phyloP scores from a whole-genome alignment of 2,888 invertebrate species.

The Halictus quadricinctus region DNA sequence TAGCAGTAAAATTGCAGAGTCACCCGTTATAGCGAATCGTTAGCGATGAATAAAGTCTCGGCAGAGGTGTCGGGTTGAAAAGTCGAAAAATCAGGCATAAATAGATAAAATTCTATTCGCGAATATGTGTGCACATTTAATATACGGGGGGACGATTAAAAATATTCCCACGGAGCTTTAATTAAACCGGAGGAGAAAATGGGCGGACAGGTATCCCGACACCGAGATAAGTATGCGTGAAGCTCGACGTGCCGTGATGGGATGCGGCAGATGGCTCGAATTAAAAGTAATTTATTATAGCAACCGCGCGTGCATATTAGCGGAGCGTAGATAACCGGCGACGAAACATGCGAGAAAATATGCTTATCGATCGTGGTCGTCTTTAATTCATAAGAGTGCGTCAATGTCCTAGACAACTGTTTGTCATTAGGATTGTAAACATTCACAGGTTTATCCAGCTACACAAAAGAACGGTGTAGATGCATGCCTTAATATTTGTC shows the following conservation, averaged over 20 bases:
- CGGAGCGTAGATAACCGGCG: slow-evolving; percentile 26
- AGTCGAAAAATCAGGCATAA: not conserved
- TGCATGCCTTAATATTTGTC: too few relatives aligned
- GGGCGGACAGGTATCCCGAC: slow-evolving; percentile 16
- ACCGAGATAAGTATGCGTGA: slow-evolving; percentile 20
- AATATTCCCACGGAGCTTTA: slow-evolving; percentile 6
- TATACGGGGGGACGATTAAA: slow-evolving; percentile 2
- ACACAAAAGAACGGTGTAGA: too few relatives aligned
- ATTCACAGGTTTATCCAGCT: too few relatives aligned
- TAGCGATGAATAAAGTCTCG: not conserved
- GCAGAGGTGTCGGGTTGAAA: not conserved
- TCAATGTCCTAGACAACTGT: slow-evolving; percentile 1
- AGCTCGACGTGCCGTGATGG: not conserved
- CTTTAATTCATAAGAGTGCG: slow-evolving; percentile 26
- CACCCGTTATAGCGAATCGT: not conserved
- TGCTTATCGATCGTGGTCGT: slow-evolving; percentile 25
- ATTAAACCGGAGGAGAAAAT: slow-evolving; percentile 16
- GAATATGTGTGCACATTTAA: not conserved
- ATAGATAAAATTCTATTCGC: slow-evolving; percentile 8
- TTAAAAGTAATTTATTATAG: slow-evolving; percentile 44
- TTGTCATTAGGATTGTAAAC: not conserved
- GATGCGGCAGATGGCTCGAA: slow-evolving; percentile 23
- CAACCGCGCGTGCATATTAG: slow-evolving; percentile 32
- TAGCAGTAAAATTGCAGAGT: not conserved
- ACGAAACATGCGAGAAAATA: slow-evolving; percentile 43